Percentiles rank a stretch among this genome's conserved stretches.
phyloP scores from a whole-genome alignment of 2,797 vertebrate genomes.

The Lophotriccus pileatus region DNA sequence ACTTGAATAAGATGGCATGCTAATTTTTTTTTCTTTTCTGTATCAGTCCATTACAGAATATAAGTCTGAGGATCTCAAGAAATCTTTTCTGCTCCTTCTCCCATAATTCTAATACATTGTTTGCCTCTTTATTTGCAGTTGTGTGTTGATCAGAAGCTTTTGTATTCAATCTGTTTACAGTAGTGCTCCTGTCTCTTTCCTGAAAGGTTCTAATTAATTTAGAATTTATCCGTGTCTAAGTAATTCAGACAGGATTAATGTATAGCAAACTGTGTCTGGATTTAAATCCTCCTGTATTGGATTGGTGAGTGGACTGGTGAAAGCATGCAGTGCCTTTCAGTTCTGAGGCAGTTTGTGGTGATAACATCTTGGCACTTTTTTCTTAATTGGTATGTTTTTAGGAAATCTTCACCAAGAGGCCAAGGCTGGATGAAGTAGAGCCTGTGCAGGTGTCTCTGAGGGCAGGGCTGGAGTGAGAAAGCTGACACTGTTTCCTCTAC shows the following conservation, averaged over 20 bases:
- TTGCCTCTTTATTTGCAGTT: neutral
- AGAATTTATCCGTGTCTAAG: neutral
- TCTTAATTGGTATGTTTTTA: neutral
- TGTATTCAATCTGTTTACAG: neutral
- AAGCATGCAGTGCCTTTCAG: neutral
- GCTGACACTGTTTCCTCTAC: neutral
- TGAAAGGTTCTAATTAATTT: slow-evolving; percentile 15
- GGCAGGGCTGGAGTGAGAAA: neutral
- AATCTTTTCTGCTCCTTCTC: neutral
- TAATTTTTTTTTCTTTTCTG: neutral
- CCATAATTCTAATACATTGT: neutral
- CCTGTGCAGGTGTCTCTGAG: neutral
- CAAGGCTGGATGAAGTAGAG: neutral
- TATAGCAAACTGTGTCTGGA: neutral
- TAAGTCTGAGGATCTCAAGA: neutral
- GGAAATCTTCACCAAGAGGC: neutral
- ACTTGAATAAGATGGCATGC: neutral
- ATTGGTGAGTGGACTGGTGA: neutral
- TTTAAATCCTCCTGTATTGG: neutral
- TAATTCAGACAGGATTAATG: neutral
- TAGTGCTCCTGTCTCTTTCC: neutral
- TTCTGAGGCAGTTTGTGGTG: neutral
- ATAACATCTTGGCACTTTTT: neutral
- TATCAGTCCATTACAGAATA: neutral
- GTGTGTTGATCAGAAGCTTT: neutral